Conservation (phyloP, 1,140 invertebrate species). For the Druon quercuslanigerum region DNA sequence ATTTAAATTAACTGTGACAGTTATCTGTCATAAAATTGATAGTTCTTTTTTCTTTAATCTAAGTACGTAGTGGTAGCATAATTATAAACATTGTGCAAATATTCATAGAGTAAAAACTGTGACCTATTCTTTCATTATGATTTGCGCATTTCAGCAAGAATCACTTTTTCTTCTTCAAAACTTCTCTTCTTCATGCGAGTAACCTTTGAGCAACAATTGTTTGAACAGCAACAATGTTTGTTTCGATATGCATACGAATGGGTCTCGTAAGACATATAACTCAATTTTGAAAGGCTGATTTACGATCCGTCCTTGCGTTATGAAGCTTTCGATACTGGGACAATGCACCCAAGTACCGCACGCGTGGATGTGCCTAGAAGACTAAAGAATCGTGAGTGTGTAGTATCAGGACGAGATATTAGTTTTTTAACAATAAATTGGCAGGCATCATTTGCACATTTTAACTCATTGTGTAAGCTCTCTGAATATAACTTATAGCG, state of each 20-base stretch:
- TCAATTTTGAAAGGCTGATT: conserved; percentile 30
- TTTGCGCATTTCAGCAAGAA: neutral
- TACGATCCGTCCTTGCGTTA: conserved; percentile 18
- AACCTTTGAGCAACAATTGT: conserved; percentile 27
- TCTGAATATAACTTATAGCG: too few species aligned
- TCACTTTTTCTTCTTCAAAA: neutral
- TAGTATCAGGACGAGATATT: too few species aligned
- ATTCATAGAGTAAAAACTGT: too few species aligned
- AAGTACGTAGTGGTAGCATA: too few species aligned
- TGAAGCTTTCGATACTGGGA: conserved; percentile 26
- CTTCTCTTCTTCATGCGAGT: conserved; percentile 16
- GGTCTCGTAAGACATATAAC: conserved; percentile 11
- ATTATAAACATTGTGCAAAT: too few species aligned
- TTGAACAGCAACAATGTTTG: conserved; percentile 23
- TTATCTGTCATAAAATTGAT: too few species aligned
- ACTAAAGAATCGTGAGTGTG: neutral
- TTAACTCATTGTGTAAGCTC: too few species aligned
- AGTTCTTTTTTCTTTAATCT: too few species aligned
- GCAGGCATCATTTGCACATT: too few species aligned
- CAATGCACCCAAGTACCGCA: conserved; percentile 18
- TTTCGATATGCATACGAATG: conserved; percentile 13
- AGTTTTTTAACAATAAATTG: too few species aligned
- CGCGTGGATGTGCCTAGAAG: conserved; percentile 31
- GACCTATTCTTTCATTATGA: too few species aligned
- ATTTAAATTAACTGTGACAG: too few species aligned